Conservation (phyloP, 2,797 vertebrate genomes). For the Lepilemur ruficaudatus region DNA sequence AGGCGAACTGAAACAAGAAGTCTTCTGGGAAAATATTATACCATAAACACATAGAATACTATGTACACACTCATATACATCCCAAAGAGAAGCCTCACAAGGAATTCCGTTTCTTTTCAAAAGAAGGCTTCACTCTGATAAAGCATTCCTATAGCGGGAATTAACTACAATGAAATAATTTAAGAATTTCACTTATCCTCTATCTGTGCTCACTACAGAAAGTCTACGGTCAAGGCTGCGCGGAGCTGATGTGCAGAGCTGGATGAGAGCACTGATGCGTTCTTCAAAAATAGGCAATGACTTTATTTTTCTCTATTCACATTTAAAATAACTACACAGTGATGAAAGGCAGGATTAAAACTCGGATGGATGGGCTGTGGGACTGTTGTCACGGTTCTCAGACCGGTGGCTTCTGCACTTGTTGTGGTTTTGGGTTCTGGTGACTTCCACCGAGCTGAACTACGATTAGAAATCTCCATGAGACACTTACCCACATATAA, state of each 20-base stretch:
- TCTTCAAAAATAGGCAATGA: slow-evolving; percentile 54
- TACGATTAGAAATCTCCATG: not conserved
- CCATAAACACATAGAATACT: slow-evolving; percentile 65
- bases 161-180: slow-evolving; percentile 57
- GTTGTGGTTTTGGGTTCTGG: fast-evolving
- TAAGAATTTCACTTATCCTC: not conserved
- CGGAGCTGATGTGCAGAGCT: not conserved
- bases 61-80: slow-evolving; percentile 68
- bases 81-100: slow-evolving; percentile 3
- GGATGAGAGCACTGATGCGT: not conserved
- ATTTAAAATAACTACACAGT: slow-evolving; percentile 33
- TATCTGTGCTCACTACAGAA: slow-evolving; percentile 15
- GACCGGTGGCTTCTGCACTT: not conserved
- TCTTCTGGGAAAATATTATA: slow-evolving; percentile 66
- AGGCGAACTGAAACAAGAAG: slow-evolving; percentile 36
- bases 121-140: slow-evolving; percentile 5
- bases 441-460: not conserved
- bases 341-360: slow-evolving; percentile 55
- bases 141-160: slow-evolving; percentile 49
- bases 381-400: not conserved
- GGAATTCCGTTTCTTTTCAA: not conserved
- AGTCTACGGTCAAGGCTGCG: not conserved
- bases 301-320: not conserved
- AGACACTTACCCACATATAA: not conserved
- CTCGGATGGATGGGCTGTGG: not conserved